These are phyloP conservation scores for Nyctalus aviator DNA, from an alignment of 2,797 vertebrate species.

Conservation along the genomic window DNA sequence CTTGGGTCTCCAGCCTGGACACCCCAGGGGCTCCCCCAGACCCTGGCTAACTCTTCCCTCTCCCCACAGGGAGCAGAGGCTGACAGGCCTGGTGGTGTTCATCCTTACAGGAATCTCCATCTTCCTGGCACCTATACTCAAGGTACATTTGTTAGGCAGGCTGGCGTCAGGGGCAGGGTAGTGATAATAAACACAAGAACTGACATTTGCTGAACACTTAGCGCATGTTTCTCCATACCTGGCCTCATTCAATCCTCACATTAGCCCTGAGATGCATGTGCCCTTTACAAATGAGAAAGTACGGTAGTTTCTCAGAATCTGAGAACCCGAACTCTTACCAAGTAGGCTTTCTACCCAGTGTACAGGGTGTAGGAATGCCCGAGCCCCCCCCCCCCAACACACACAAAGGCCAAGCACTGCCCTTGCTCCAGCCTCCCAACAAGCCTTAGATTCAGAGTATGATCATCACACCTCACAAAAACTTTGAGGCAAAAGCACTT, in stretches of 20 bases:
- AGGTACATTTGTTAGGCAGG: constrained; percentile 83
- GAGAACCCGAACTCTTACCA: constrained; percentile 27
- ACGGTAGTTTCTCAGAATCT: constrained; percentile 15
- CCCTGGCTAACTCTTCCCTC: not conserved
- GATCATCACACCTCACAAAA: constrained; percentile 3
- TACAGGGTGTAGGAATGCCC: not conserved
- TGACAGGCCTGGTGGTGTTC: constrained; percentile 89
- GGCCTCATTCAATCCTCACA: not conserved
- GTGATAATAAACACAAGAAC: not conserved
- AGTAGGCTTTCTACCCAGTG: constrained; percentile 29
- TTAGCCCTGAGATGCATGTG: not conserved
- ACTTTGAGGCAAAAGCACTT: constrained; percentile 15
- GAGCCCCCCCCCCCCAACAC: too few species aligned
- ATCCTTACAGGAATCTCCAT: constrained; percentile 88
- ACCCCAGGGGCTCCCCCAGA: not conserved
- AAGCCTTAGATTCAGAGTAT: not conserved
- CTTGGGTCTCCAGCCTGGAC: not conserved
- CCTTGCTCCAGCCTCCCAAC: not conserved
- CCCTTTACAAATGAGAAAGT: constrained; percentile 28
- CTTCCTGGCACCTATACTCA: constrained; percentile 89
- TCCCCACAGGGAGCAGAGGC: constrained; percentile 88
- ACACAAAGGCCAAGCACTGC: not conserved
- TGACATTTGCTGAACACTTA: not conserved
- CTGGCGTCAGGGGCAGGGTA: not conserved
- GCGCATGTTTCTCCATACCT: not conserved